Evolutionary conservation across 2,113 vertebrate genomes (phyloP), one percentile per base, ranked within the genome.

Genomic region (Engystomops pustulosus): DNA sequence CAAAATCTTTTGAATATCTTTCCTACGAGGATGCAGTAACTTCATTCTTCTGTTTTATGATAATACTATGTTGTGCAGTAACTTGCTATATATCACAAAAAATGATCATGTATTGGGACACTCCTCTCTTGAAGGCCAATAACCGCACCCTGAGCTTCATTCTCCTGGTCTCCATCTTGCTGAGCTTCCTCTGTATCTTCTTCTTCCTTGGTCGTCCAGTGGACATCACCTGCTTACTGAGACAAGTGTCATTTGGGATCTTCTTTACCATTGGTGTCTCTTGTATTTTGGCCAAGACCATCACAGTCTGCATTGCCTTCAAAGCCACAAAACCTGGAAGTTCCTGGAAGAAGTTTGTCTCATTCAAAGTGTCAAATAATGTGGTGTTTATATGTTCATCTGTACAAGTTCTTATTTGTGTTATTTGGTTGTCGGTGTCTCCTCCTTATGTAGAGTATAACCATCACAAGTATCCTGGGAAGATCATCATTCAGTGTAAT

Each of bases 401-500:
- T 14, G 58, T 60, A 1, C 58, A 60, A 14, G 11, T 27, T 27
- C 23, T 60, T 0, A 60, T 60, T 3, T 60, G 58, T 30, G 25
- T 30, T 27, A 4, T 3, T 5, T 60, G 58, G 58, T 60, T 60
- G 58, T 12, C 20, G 8, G 11, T 60, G 0, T 60, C 9, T 4
- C 58, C 58, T 14, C 58, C 58, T 4, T 60, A 60, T 60, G 7
- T 11, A 14, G 58, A 60, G 20, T 60, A 27, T 25, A 18, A 60
- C 11, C 4, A 7, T 3, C 0, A 4, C 10, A 25, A 23, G 10
- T 60, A 60, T 60, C 23, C 25, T 60, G 25, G 25, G 23, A 27
- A 14, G 11, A 60, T 60, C 25, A 27, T 60, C 58, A 60, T 60
- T 30, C 58, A 60, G 58, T 60, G 58, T 60, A 60, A 60, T 60